Conservation (phyloP, 2,797 vertebrate genomes). For the Calcarius lapponicus region DNA sequence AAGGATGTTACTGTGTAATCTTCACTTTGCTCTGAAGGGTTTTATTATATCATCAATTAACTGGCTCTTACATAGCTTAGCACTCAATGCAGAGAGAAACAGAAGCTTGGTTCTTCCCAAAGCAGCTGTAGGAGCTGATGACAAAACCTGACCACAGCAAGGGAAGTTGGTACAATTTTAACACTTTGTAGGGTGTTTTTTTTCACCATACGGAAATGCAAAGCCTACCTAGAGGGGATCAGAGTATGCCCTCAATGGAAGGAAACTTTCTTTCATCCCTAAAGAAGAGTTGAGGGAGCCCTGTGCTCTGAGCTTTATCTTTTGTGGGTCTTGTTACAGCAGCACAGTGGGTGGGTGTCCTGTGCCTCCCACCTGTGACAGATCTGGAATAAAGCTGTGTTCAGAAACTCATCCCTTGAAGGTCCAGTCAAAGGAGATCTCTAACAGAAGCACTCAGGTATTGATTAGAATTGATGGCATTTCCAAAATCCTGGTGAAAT, state of each 20-base stretch:
- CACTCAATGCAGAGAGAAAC: not conserved
- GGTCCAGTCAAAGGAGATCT: not conserved
- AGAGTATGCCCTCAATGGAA: not conserved
- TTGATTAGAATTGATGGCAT: not conserved
- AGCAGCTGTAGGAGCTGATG: not conserved
- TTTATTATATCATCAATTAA: not conserved
- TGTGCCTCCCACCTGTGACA: accelerated
- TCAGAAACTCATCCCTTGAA: not conserved
- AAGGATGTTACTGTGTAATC: not conserved
- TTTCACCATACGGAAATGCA: not conserved
- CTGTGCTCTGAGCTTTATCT: not conserved
- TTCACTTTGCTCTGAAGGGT: not conserved
- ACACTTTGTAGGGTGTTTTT: not conserved
- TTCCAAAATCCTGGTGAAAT: not conserved
- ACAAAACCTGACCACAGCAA: not conserved
- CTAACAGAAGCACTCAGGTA: not conserved
- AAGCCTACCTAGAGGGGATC: not conserved
- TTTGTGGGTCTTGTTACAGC: not conserved
- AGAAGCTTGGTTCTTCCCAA: not conserved
- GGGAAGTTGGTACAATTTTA: not conserved
- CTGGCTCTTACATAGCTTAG: not conserved
- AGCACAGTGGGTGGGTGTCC: not conserved
- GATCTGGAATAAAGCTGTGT: not conserved
- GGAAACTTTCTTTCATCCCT: not conserved
- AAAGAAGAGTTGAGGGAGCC: not conserved